Conservation (phyloP, 2,888 invertebrate genomes). For the Rhagonycha lutea region DNA sequence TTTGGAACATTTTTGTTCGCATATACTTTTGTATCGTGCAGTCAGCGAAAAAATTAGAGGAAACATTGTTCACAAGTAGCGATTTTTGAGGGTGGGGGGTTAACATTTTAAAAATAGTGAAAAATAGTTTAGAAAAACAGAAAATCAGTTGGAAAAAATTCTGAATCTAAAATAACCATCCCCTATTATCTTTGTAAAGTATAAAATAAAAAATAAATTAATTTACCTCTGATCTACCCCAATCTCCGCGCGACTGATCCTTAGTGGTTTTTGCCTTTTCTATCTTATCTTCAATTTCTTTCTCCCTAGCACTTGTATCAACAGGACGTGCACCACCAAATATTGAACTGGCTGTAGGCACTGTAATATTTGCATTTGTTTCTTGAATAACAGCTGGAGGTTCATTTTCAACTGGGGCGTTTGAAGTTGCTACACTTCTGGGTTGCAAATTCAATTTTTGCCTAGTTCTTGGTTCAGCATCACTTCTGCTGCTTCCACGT, state of each 20-base stretch:
- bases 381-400: conserved; percentile 47
- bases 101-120: too few species aligned
- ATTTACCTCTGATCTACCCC: conserved; percentile 31
- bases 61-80: too few species aligned
- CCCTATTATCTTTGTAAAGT: too few species aligned
- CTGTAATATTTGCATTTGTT: conserved; percentile 41
- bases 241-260: conserved; percentile 26
- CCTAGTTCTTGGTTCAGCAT: conserved; percentile 65
- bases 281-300: conserved; percentile 88
- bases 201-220: background rate
- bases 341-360: conserved; percentile 70
- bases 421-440: conserved; percentile 74
- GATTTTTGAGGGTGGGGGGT: too few species aligned
- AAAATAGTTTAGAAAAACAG: too few species aligned
- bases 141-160: too few species aligned
- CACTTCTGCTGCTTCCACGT: conserved; percentile 27
- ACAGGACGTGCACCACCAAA: conserved; percentile 96
- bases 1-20: too few species aligned
- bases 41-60: too few species aligned
- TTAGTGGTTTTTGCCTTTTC: conserved; percentile 58
- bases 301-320: conserved; percentile 87
- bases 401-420: conserved; percentile 55
- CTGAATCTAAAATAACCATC: too few species aligned
- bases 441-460: conserved; percentile 82
- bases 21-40: too few species aligned